These are phyloP conservation scores for Leucophora obtusa DNA, from an alignment of 2,888 invertebrate species.

Conservation along the genomic window DNA sequence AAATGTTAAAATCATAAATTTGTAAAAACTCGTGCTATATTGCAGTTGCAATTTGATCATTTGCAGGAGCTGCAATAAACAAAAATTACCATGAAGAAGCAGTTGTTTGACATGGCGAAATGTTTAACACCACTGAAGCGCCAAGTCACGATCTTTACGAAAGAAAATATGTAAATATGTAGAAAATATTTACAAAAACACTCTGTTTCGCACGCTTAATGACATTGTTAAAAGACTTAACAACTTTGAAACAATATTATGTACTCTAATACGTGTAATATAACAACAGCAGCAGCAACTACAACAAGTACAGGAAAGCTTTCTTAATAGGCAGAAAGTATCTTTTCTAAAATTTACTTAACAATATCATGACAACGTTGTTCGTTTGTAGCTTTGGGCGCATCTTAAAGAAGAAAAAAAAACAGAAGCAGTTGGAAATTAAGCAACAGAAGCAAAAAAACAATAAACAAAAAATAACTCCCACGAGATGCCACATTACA, in stretches of 20 bases:
- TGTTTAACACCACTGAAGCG: conserved; percentile 62
- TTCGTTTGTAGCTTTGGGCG: background rate
- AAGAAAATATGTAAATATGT: background rate
- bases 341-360: background rate
- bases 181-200: conserved; percentile 35
- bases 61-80: conserved; percentile 27
- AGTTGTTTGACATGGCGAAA: conserved; percentile 49
- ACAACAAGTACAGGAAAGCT: background rate
- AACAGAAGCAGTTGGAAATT: conserved; percentile 48
- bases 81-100: conserved; percentile 18
- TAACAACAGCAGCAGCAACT: background rate
- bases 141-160: conserved; percentile 70
- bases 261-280: background rate
- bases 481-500: conserved; percentile 67
- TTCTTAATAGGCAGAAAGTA: background rate
- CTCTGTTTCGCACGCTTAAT: conserved; percentile 41
- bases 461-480: conserved; percentile 66
- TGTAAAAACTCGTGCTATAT: conserved; percentile 47
- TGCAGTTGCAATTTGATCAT: conserved; percentile 59
- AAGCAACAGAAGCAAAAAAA: conserved; percentile 16
- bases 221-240: conserved; percentile 51
- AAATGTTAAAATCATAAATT: conserved; percentile 62
- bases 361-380: conserved; percentile 15
- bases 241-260: conserved; percentile 57
- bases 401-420: conserved; percentile 4